Evolutionary conservation across 1,140 invertebrate genomes (phyloP).

Genomic region (Drosophila busckii): DNA sequence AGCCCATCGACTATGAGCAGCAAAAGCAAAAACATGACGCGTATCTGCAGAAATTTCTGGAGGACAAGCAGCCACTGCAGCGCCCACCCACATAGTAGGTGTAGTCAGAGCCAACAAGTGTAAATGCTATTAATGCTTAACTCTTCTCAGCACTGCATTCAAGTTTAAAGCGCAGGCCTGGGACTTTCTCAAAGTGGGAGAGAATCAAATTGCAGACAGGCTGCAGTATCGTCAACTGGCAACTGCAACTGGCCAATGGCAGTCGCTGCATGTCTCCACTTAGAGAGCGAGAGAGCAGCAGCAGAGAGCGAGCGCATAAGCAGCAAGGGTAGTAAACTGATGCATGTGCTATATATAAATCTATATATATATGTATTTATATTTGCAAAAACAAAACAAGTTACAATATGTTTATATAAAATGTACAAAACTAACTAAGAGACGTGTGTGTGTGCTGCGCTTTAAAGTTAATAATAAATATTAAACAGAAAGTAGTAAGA

Average conservation of each 20-base stretch:
- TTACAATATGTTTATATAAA: constrained; percentile 21
- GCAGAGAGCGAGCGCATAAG: too few relatives aligned
- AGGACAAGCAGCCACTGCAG: constrained; percentile 18
- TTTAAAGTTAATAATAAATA: constrained; percentile 71
- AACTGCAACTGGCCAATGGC: constrained; percentile 36
- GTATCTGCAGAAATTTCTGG: constrained; percentile 36
- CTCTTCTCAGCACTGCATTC: constrained; percentile 50
- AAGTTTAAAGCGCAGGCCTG: constrained; percentile 52
- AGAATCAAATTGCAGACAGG: constrained; percentile 54
- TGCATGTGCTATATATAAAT: too few relatives aligned
- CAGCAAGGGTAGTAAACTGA: too few relatives aligned
- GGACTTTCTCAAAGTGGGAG: constrained; percentile 60
- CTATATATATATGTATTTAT: too few relatives aligned
- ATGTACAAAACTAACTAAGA: constrained; percentile 51
- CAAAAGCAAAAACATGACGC: constrained; percentile 48
- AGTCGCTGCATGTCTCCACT: constrained; percentile 48
- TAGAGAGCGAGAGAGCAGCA: not conserved
- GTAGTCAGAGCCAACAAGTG: not conserved
- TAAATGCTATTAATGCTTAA: too few relatives aligned
- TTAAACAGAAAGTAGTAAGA: constrained; percentile 71
- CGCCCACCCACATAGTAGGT: constrained; percentile 53
- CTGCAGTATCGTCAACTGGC: constrained; percentile 51
- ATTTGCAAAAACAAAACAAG: constrained; percentile 50
- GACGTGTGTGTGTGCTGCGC: constrained; percentile 2
- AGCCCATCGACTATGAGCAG: constrained; percentile 48